Evolutionary conservation across 2,888 invertebrate genomes (phyloP), one percentile per base, ranked within the genome.

Genomic region (Biston stratarius): DNA sequence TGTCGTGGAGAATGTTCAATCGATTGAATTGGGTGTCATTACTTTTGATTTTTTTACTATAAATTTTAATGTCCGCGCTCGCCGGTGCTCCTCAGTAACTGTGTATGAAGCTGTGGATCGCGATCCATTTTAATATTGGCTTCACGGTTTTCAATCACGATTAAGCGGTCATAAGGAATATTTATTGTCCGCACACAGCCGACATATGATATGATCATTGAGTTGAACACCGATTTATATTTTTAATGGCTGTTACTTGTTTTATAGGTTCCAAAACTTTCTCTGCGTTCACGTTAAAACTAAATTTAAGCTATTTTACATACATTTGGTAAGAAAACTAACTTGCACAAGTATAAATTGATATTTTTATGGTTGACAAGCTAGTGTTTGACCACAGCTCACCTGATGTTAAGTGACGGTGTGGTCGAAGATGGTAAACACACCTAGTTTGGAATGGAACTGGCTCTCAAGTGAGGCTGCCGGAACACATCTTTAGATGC

Each of bases 71-170:
- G n/a, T 36, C 51, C 36, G 15, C 11, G 6, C 49, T 33, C 33
- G 33, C 49, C 6, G 7, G 38, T 10, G 10, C 34, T 10, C 9
- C n/a, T 8, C 8, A 9, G n/a, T 42, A 55, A 33, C 42, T 55
- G 12, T 42, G 42, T 12, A 6, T 33, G 42, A 55, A 15, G 11
- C n/a, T n/a, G 12, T 12, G 42, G 40, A 15, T 64, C 11, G 40
- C 34, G 61, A 40, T 61, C 45, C 45, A 66, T 66, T 61, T 65
- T 67, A 58, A 57, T 61, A 61, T 67, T 47, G 24, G 10, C 53
- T 62, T 52, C 61, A 61, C 67, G 67, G 67, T 42, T 53, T 58
- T 62, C 67, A 53, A 62, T 67, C 58, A 67, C 62, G 58, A 62
- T 49, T 55, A 59, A 58, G 48, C 61, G 51, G 38, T 52, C 67